Evolutionary conservation across 2,797 vertebrate species (phyloP).

Genomic region (Galagoides demidoff): DNA sequence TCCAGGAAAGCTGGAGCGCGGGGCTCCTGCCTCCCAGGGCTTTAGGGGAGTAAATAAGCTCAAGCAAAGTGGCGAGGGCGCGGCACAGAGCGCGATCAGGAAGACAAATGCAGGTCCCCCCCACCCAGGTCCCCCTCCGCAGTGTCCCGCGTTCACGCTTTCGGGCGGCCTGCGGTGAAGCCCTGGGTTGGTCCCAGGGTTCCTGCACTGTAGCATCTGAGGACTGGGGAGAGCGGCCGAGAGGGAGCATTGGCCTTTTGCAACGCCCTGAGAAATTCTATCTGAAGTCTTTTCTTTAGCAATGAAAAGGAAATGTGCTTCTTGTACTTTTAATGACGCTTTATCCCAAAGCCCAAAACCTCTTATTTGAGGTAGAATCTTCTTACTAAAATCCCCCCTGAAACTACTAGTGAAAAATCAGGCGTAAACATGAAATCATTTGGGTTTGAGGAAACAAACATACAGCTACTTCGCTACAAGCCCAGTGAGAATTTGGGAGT

Average conservation of each 20-base stretch:
- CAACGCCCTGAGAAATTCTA: background rate
- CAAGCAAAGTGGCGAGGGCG: background rate
- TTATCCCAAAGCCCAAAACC: background rate
- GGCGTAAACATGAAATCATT: background rate
- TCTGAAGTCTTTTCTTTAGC: background rate
- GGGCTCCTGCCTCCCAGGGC: background rate
- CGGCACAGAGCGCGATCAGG: background rate
- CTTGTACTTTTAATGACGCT: background rate
- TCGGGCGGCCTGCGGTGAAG: background rate
- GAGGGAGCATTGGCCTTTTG: background rate
- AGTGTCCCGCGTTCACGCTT: rapidly evolving
- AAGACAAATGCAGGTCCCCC: background rate
- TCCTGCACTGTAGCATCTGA: background rate
- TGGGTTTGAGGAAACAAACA: background rate
- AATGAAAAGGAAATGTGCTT: background rate
- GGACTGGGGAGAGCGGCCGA: no score
- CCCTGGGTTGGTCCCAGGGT: background rate
- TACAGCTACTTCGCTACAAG: background rate
- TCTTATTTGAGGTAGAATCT: background rate
- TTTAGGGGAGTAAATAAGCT: rapidly evolving
- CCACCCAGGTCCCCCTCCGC: no score
- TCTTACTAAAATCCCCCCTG: slow-evolving; percentile 9
- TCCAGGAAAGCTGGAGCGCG: background rate
- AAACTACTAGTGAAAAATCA: background rate
- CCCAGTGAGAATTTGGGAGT: background rate